Evolutionary conservation across 2,888 invertebrate species (phyloP).

Genomic region (Phragmatobia fuliginosa): DNA sequence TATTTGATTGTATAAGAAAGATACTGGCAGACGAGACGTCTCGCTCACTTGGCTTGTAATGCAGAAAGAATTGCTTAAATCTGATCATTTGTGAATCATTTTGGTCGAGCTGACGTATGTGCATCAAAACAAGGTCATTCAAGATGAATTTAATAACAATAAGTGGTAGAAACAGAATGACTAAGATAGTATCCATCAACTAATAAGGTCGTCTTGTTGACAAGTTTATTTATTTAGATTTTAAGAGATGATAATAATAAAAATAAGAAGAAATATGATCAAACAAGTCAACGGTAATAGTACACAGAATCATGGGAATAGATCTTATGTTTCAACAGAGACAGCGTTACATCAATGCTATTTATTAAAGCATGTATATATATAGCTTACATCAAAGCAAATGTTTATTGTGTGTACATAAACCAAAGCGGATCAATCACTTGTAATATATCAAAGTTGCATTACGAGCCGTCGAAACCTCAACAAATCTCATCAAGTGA

Average conservation of each 20-base stretch:
- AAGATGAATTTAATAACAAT: too few species aligned
- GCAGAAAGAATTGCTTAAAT: too few species aligned
- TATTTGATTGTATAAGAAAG: background rate
- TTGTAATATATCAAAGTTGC: background rate
- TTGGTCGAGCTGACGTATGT: too few species aligned
- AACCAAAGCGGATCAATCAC: background rate
- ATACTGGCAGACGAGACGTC: too few species aligned
- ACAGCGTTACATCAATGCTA: background rate
- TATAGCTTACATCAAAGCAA: background rate
- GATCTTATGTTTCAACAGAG: background rate
- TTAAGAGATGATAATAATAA: too few species aligned
- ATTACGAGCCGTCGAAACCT: constrained; percentile 9
- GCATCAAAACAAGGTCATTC: too few species aligned
- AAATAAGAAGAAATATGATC: background rate
- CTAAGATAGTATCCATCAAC: too few species aligned
- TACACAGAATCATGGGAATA: background rate
- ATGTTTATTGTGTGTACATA: background rate
- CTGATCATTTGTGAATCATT: too few species aligned
- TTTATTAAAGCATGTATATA: background rate
- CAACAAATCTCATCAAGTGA: constrained; percentile 12
- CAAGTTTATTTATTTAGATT: too few species aligned
- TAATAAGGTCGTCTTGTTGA: too few species aligned
- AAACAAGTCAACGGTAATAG: background rate
- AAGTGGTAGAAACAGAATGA: background rate
- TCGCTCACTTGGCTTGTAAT: too few species aligned